Evolutionary conservation across 2,113 vertebrate species (phyloP), one percentile per base, ranked within the genome.

Genomic region (Mastomys natalensis): DNA sequence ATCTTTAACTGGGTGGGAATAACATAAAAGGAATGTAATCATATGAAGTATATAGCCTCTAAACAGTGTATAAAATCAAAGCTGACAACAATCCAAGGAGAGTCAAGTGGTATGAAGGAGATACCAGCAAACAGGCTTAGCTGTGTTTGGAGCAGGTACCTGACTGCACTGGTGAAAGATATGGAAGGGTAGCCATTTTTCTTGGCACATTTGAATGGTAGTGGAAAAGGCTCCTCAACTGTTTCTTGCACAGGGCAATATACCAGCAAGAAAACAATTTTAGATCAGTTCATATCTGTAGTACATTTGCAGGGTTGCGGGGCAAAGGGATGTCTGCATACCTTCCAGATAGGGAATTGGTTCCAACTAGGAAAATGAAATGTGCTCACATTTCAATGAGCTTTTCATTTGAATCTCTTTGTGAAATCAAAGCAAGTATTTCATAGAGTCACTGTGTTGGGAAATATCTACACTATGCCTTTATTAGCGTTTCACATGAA

Each of bases 341-440:
- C 1, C 60, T 84, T 31, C 62, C 70, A 81, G 90, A 90, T 21
- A 62, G 62, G 17, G 26, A 21, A n/a, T 68, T 77, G 26, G 29
- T 93, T 84, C 45, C 12, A 68, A 76, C 17, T 74, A 73, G 70
- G 17, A 62, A 91, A 7, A 93, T 4, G 8, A 55, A n/a, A 68
- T 64, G 16, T 48, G 8, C 8, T 93, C 43, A 82, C 1, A 89
- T 34, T 86, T 95, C 64, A 78, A n/a, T 88, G 91, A 64, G 8
- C 66, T 95, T 96, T 93, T 81, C 45, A 90, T 58, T 45, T 76
- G 91, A 93, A 86, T 97, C 13, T 58, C 24, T 91, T 77, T 66
- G 3, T 88, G 85, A 91, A 95, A 81, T 90, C 58, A 84, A 82
- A 95, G 87, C 77, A 84, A 93, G 45, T 68, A 81, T 26, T 88